phyloP scores from a whole-genome alignment of 2,797 vertebrate genomes.

The Anomalospiza imberbis region DNA sequence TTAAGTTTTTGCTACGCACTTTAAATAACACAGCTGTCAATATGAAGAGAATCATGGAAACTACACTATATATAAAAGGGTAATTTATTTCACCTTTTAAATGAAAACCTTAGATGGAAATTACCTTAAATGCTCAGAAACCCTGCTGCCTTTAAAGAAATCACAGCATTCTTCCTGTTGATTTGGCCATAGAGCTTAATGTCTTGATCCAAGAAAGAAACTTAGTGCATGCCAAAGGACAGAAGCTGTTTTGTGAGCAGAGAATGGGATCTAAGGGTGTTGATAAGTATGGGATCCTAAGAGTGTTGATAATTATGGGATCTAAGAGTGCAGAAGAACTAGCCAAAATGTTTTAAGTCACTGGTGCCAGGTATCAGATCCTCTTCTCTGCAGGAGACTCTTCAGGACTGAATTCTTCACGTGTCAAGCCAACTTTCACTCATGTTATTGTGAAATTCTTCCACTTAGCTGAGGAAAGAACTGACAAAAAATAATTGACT shows the following conservation, averaged over 20 bases:
- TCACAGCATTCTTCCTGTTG: background rate
- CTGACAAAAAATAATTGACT: background rate
- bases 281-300: background rate
- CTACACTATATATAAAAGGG: background rate
- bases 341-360: background rate
- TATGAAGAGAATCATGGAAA: background rate
- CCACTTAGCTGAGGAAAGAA: background rate
- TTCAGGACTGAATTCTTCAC: background rate
- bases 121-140: background rate
- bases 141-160: background rate
- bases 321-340: background rate
- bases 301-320: background rate
- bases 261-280: background rate
- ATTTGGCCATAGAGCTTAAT: background rate
- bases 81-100: background rate
- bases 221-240: background rate
- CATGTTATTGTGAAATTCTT: background rate
- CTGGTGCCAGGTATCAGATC: background rate
- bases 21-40: background rate
- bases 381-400: background rate
- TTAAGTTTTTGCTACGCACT: background rate
- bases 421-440: background rate
- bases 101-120: background rate
- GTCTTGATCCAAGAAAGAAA: background rate
- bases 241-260: background rate